phyloP scores from a whole-genome alignment of 2,113 vertebrate species.

The Lagenorhynchus albirostris region DNA sequence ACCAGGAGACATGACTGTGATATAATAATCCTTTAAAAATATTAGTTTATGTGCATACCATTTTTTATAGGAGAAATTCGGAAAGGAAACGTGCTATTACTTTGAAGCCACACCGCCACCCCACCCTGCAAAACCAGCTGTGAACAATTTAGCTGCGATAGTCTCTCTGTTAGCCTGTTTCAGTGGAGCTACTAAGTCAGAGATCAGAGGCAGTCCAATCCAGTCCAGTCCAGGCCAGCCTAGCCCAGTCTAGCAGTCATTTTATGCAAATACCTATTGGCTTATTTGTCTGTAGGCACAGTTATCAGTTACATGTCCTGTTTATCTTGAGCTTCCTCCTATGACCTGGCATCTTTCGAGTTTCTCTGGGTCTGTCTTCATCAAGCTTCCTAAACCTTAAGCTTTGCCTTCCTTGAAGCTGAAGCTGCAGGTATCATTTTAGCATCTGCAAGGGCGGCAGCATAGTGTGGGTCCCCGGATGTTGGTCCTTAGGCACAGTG shows the following conservation, averaged over 20 bases:
- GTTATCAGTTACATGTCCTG: background rate
- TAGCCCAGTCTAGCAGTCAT: background rate
- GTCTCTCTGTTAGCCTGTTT: background rate
- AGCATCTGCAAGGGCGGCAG: background rate
- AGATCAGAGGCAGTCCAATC: background rate
- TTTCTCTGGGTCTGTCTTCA: background rate
- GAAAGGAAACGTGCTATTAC: background rate
- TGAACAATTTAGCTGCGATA: background rate
- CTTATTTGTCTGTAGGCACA: background rate
- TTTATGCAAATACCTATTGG: background rate
- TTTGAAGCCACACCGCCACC: background rate
- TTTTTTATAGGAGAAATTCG: background rate
- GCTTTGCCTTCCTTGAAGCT: background rate
- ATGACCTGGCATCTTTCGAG: background rate
- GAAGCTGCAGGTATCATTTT: background rate
- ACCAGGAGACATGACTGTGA: background rate
- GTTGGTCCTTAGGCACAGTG: background rate
- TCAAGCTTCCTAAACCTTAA: background rate
- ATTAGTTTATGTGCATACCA: background rate
- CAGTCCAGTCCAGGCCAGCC: background rate
- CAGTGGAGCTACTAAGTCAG: background rate
- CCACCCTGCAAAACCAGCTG: background rate
- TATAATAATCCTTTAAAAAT: background rate
- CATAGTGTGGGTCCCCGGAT: fast-evolving
- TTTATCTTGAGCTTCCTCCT: background rate